phyloP scores from a whole-genome alignment of 2,113 vertebrate genomes.

The Empidonax traillii region DNA sequence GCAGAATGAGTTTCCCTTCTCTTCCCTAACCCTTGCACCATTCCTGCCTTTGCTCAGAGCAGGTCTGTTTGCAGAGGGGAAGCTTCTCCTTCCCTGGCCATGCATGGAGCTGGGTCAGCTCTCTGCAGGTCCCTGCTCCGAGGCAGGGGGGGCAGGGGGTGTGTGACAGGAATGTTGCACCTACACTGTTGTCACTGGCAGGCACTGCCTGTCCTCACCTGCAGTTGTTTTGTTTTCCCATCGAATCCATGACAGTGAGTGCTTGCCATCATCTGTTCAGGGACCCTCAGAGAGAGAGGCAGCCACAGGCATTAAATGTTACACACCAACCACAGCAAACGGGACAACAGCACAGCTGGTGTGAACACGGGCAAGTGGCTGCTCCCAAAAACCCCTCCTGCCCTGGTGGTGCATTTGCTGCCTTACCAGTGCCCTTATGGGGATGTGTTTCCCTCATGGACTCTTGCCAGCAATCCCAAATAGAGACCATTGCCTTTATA shows the following conservation, averaged over 20 bases:
- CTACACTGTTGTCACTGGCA: fast-evolving
- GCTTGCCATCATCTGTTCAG: neutral
- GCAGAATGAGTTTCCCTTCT: neutral
- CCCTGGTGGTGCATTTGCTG: too few relatives aligned
- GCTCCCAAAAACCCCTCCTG: neutral
- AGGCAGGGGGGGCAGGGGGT: neutral
- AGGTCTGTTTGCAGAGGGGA: neutral
- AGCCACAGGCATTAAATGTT: neutral
- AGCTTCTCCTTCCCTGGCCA: neutral
- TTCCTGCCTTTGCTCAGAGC: neutral
- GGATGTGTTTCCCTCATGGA: fast-evolving
- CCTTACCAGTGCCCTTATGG: fast-evolving
- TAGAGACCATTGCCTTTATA: neutral
- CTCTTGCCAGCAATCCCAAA: neutral
- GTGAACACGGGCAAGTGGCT: neutral
- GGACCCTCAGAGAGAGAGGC: neutral
- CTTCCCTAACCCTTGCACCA: neutral
- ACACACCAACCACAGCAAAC: neutral
- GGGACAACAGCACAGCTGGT: neutral
- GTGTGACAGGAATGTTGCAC: fast-evolving
- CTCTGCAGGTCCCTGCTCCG: fast-evolving
- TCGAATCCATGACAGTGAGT: neutral
- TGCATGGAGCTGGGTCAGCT: neutral
- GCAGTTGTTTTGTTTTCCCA: neutral
- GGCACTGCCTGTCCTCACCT: neutral